These are phyloP conservation scores for Drosophila paucipuncta DNA, from an alignment of 2,888 invertebrate species.

Conservation along the genomic window DNA sequence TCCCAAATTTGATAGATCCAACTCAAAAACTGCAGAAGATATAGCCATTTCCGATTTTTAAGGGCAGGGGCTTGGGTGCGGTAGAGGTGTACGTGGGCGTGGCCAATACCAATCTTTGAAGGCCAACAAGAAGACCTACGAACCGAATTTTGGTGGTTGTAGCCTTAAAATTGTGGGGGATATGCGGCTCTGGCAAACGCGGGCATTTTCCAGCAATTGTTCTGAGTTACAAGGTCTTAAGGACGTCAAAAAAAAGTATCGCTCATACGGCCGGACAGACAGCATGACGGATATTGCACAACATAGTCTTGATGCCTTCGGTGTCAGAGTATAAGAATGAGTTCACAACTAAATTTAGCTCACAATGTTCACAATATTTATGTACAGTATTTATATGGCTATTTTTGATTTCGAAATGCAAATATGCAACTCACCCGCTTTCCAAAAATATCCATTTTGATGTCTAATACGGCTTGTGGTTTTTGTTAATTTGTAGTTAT, in stretches of 20 bases:
- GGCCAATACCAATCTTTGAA: not conserved
- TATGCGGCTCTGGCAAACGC: not conserved
- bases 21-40: too few relatives aligned
- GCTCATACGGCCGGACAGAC: not conserved
- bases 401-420: not conserved
- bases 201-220: not conserved
- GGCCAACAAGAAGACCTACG: not conserved
- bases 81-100: not conserved
- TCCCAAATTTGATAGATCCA: not conserved
- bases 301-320: not conserved
- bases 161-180: not conserved
- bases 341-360: not conserved
- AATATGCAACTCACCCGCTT: constrained; percentile 71
- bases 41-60: not conserved
- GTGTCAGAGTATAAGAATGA: not conserved
- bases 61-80: not conserved
- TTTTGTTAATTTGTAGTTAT: not conserved
- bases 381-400: not conserved
- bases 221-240: not conserved
- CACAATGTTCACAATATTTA: not conserved
- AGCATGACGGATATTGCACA: not conserved
- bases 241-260: not conserved
- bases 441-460: constrained; percentile 45
- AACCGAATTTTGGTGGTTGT: not conserved
- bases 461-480: not conserved